Evolutionary conservation across 2,888 invertebrate species (phyloP).

Genomic region (Amphipoea lucens): DNA sequence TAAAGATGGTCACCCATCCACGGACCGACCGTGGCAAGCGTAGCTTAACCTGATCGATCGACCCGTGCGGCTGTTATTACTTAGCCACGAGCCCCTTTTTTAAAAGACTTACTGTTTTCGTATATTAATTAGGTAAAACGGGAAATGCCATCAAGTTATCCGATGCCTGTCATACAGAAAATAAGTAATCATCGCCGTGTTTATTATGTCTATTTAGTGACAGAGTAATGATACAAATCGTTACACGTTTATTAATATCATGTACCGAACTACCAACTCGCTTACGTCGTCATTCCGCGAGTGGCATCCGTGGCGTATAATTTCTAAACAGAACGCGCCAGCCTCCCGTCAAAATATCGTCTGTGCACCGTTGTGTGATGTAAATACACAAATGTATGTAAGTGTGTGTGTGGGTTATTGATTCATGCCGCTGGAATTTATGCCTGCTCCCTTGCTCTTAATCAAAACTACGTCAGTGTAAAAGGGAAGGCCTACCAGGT

Average conservation of each 20-base stretch:
- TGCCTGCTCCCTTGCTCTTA: constrained; percentile 87
- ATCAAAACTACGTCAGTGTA: constrained; percentile 83
- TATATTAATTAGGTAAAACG: constrained; percentile 26
- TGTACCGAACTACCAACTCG: constrained; percentile 23
- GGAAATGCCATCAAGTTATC: background rate
- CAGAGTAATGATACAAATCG: constrained; percentile 33
- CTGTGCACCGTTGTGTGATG: constrained; percentile 82
- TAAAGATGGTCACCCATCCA: too few relatives aligned
- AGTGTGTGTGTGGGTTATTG: constrained; percentile 88
- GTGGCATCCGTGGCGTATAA: constrained; percentile 69
- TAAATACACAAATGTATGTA: constrained; percentile 73
- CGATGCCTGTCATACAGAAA: background rate
- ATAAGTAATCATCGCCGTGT: constrained; percentile 15
- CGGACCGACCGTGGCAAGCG: too few relatives aligned
- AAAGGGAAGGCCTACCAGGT: constrained; percentile 82
- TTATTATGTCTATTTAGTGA: constrained; percentile 24
- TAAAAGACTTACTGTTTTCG: background rate
- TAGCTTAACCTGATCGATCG: too few relatives aligned
- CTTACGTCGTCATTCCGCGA: constrained; percentile 21
- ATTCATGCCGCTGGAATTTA: constrained; percentile 87
- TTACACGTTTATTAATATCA: constrained; percentile 42
- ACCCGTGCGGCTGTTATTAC: too few relatives aligned
- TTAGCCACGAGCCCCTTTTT: background rate
- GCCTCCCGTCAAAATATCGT: constrained; percentile 88
- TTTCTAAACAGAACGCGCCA: constrained; percentile 82